Percentiles rank a stretch among this genome's conserved stretches.
These are phyloP conservation scores for Pristionchus fissidentatus DNA, from an alignment of 2,888 invertebrate genomes.

Conservation along the genomic window DNA sequence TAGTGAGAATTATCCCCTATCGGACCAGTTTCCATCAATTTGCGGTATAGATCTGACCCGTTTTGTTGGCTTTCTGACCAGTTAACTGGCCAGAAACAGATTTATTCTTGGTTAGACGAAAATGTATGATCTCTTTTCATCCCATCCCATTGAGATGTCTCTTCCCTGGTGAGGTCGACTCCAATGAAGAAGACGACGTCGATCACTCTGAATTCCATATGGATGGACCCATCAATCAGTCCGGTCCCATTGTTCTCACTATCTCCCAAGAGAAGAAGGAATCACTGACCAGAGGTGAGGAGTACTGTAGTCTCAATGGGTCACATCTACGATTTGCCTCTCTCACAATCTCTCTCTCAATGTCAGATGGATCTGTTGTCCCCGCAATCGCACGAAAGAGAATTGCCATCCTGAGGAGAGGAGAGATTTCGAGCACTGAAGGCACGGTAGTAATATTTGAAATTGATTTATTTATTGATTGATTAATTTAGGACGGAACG, in stretches of 20 bases:
- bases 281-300: slow-evolving; percentile 39
- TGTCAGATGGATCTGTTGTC: slow-evolving; percentile 49
- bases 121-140: too few species aligned
- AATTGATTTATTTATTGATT: neutral
- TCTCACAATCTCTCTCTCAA: too few species aligned
- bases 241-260: slow-evolving; percentile 93
- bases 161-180: slow-evolving; percentile 53
- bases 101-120: too few species aligned
- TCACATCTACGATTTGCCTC: neutral
- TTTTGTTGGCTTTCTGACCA: too few species aligned
- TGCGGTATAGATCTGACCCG: too few species aligned
- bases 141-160: slow-evolving; percentile 44
- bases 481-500: slow-evolving; percentile 81
- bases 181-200: slow-evolving; percentile 40
- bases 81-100: too few species aligned
- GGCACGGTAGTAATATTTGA: slow-evolving; percentile 51
- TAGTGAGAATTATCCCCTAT: too few species aligned
- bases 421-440: slow-evolving; percentile 78
- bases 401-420: slow-evolving; percentile 76
- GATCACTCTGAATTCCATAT: slow-evolving; percentile 57
- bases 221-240: slow-evolving; percentile 85
- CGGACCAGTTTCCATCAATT: too few species aligned
- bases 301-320: neutral
- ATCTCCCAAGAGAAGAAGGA: slow-evolving; percentile 83
- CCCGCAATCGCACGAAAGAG: slow-evolving; percentile 74